Base-by-base conservation (phyloP, 2,113 vertebrate genomes). In the Mola mola region DNA sequence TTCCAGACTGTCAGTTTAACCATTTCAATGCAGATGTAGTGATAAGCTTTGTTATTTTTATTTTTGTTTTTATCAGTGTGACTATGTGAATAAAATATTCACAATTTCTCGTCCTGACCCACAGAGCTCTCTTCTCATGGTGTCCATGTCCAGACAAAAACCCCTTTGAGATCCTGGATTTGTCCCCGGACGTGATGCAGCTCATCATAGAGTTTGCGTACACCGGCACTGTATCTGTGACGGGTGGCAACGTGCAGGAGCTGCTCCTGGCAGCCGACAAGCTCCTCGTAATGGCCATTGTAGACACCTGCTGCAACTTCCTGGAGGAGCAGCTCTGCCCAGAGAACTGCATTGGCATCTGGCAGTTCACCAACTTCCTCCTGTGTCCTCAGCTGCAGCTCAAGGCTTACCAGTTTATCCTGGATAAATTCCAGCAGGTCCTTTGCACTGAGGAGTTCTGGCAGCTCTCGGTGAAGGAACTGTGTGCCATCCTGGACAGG, bases 351-450 rank as follows among this genome's bases (percentile, higher is more conserved):
- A 43, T 84, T 2, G 43, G 63, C 12, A 92, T 95, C 75, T 94
- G 85, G 82, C 91, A 79, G 57, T 84, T 95, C 4, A 59, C 53
- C 6, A 33, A 52, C 1, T 4, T 7, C 34, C 17, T 9, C 24
- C 6, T 37, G 44, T 90, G 78, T 52, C 66, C 85, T 0, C 41
- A 91, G 6, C 88, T 95, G 66, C 83, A 50, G 22, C 71, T 60
- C 34, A 92, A 83, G 21, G 91, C 94, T 64, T 92, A 67, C 16
- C 33, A 34, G 29, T 94, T 88, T 72, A 93, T 97, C 61, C 61
- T 92, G 33, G 82, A 90, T n/a, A 86, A 94, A 83, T 96, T 96
- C 0, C 88, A 94, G 52, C 40, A 85, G 15, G 77, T 87, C 5
- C 82, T 73, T 12, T 72, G 61, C 47, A 90, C 89, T 0, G 81